Conservation (phyloP, 2,113 vertebrate genomes). For the Bubalus kerabau region DNA sequence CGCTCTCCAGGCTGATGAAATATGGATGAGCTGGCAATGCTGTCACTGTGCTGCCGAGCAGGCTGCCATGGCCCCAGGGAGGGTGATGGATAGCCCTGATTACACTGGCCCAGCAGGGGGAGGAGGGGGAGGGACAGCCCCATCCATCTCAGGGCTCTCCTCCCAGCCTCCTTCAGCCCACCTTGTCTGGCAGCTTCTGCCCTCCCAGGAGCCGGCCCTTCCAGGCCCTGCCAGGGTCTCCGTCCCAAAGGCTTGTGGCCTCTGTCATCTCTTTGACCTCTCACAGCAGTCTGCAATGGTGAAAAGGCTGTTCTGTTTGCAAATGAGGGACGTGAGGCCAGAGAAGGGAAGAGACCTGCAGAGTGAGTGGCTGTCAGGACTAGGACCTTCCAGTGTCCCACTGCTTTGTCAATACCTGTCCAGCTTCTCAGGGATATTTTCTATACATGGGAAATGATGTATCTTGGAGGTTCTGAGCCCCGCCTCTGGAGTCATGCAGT, state of each 20-base stretch:
- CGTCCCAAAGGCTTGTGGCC: not conserved
- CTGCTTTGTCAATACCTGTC: not conserved
- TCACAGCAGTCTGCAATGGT: fast-evolving
- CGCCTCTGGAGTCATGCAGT: not conserved
- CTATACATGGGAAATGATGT: not conserved
- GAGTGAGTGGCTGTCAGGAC: not conserved
- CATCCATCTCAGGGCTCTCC: not conserved
- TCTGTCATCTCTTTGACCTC: not conserved
- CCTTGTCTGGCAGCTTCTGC: not conserved
- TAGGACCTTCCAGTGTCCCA: not conserved
- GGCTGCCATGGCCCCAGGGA: not conserved
- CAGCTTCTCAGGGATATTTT: not conserved
- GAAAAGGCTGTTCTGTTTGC: not conserved
- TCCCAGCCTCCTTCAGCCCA: no score
- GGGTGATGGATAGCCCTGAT: not conserved
- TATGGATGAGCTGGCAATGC: not conserved
- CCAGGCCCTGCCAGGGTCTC: not conserved
- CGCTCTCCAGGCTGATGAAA: not conserved
- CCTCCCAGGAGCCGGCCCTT: not conserved
- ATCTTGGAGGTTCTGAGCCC: not conserved
- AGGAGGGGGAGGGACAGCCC: fast-evolving
- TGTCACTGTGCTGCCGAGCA: not conserved
- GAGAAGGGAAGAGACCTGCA: not conserved
- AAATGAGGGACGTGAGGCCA: not conserved
- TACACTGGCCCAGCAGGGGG: not conserved